Evolutionary conservation across 1,140 invertebrate genomes (phyloP), one percentile per base, ranked within the genome.

Genomic region (Bilobella aurantiaca): DNA sequence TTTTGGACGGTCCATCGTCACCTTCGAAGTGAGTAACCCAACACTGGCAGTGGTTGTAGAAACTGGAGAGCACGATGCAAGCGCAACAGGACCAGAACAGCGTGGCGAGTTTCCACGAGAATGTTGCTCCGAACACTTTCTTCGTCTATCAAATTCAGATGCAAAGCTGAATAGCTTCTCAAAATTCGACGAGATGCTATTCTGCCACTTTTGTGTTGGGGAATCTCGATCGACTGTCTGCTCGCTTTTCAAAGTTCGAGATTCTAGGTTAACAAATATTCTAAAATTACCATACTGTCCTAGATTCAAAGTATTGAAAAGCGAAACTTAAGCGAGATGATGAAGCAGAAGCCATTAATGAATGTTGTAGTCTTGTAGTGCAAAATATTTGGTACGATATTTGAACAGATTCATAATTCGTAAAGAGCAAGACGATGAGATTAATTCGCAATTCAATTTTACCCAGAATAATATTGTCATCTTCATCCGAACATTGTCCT

Each of bases 111-210:
- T 72, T 57, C 30, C 64, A 37, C 58, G 28, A 58, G 67, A 30
- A 21, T 21, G 57, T 30, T 58, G 31, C 74, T 89, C 87, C 0
- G 86, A 87, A 25, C 87, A 89, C 32, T 87, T 81, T 67, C 88
- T 82, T 75, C 89, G 87, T 74, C 91, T 88, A 71, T 91, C 79
- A 73, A 90, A 89, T 1, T 87, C 90, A 2, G 88, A 89, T 5
- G 89, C 90, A 76, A 91, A 88, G 28, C 88, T 89, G 64, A 92
- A 87, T 67, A 92, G 79, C 62, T 88, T 84, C 78, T 93, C 90
- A 79, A 93, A 93, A 32, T 89, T 87, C 72, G 86, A 89, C 74
- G 85, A 88, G 73, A 91, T 91, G 69, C 88, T 85, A 74, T 89
- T 87, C 77, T 91, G 88, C 88, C 89, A 91, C 74, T 90, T 62